Evolutionary conservation across 2,113 vertebrate species (phyloP), one percentile per base, ranked within the genome.

Genomic region (Myotis davidii): DNA sequence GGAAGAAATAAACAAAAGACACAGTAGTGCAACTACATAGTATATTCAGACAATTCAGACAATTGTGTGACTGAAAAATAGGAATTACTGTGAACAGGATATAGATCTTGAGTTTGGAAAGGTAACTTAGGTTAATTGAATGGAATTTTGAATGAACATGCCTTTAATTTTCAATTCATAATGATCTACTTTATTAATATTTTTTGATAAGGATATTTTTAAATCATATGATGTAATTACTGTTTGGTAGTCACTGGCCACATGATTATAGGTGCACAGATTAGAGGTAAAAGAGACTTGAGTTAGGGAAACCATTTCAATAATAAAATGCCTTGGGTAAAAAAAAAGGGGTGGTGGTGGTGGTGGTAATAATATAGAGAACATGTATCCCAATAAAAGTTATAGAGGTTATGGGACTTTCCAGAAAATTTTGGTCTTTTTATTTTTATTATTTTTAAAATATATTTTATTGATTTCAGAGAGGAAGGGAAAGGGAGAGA

Each of bases 141-240:
- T 48, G 48, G 2, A 2, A 50, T 9, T 79, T 54, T 81, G 70
- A 85, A 29, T 89, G 17, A 5, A 21, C 56, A 89, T 29, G 9
- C 34, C 13, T 92, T 89, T 92, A 13, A 59, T 56, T 85, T 84
- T 67, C 39, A 93, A 85, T 81, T 86, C n/a, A 50, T 27, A 93
- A 72, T 9, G 5, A 85, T 42, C 4, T 12, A 69, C 11, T 42
- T 93, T 39, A 65, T 45, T 70, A 65, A 69, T 64, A 84, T 39
- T 52, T 59, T 84, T 94, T 86, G 7, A 78, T 42, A 61, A 73
- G 42, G 7, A 6, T 39, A 39, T 39, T 39, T 39, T 39, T 39
- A 8, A 73, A 7, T 11, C 8, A 27, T 32, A 8, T 65, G 48
- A 76, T 25, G 21, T 84, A 48, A 56, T 83, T 78, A 59, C 0